Conservation (phyloP, 2,113 vertebrate genomes). For the Pedetes capensis region DNA sequence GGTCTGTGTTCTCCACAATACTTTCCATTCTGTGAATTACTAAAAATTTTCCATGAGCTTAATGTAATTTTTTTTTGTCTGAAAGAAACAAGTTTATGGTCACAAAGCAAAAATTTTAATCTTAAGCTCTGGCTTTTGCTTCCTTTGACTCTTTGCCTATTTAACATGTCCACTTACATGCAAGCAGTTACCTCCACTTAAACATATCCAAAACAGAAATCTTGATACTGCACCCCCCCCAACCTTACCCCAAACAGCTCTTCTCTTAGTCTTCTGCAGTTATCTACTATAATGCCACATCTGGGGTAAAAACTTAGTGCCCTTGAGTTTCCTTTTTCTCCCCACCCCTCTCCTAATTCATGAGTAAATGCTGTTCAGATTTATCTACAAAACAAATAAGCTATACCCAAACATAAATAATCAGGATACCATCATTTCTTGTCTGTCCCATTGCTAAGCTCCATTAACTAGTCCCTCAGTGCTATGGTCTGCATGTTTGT, state of each 20-base stretch:
- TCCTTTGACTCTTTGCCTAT: background rate
- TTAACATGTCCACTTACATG: background rate
- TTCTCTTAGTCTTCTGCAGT: background rate
- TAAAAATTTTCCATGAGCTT: slow-evolving; percentile 34
- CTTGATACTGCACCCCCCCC: background rate
- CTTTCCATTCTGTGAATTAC: slow-evolving; percentile 51
- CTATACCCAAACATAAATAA: background rate
- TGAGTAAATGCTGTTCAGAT: background rate
- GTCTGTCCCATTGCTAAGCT: background rate
- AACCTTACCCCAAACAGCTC: background rate
- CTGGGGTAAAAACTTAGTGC: background rate
- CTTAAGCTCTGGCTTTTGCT: background rate
- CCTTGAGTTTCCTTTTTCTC: background rate
- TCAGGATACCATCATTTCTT: background rate
- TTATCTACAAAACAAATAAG: background rate
- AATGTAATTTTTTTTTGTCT: slow-evolving; percentile 18
- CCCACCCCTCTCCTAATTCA: background rate
- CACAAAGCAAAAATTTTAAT: background rate
- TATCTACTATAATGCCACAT: background rate
- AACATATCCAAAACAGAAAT: background rate
- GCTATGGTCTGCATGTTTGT: background rate
- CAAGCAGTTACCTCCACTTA: background rate
- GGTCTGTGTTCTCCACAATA: background rate
- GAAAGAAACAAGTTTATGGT: slow-evolving; percentile 19
- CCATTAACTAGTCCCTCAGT: background rate